phyloP scores from a whole-genome alignment of 2,113 vertebrate species.

The Labrus mixtus region DNA sequence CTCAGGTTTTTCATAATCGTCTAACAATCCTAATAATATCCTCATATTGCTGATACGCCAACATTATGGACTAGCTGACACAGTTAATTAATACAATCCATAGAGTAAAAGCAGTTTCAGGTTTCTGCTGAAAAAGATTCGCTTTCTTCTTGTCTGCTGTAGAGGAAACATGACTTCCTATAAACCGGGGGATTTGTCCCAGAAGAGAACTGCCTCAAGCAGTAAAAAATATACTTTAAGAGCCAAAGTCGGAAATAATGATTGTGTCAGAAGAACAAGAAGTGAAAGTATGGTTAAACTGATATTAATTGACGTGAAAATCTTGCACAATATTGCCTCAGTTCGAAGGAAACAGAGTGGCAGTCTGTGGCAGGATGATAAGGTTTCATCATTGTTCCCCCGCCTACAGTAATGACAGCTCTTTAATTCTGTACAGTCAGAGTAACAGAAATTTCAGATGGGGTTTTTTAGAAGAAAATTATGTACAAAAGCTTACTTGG shows the following conservation, averaged over 20 bases:
- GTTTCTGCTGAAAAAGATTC: not conserved
- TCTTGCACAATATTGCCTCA: constrained; percentile 26
- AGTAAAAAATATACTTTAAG: constrained; percentile 2
- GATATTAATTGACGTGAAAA: constrained; percentile 3
- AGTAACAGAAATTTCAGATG: not conserved
- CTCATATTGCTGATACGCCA: too few relatives aligned
- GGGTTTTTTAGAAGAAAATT: not conserved
- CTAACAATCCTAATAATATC: too few relatives aligned
- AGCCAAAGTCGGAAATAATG: not conserved
- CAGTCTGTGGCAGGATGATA: not conserved
- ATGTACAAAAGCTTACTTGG: not conserved
- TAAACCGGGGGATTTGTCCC: not conserved
- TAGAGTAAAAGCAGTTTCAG: not conserved
- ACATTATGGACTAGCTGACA: not conserved
- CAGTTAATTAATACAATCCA: not conserved
- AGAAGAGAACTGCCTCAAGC: not conserved
- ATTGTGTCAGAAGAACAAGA: constrained; percentile 12
- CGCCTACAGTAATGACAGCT: constrained; percentile 2
- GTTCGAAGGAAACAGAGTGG: constrained; percentile 6
- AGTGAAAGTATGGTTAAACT: not conserved
- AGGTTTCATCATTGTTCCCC: constrained; percentile 17
- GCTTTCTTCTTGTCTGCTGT: not conserved
- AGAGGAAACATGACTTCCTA: constrained; percentile 16
- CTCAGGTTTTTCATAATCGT: too few relatives aligned
- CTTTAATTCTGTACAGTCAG: not conserved